Conservation (phyloP, 2,888 invertebrate genomes). For the Apotomis betuletana region DNA sequence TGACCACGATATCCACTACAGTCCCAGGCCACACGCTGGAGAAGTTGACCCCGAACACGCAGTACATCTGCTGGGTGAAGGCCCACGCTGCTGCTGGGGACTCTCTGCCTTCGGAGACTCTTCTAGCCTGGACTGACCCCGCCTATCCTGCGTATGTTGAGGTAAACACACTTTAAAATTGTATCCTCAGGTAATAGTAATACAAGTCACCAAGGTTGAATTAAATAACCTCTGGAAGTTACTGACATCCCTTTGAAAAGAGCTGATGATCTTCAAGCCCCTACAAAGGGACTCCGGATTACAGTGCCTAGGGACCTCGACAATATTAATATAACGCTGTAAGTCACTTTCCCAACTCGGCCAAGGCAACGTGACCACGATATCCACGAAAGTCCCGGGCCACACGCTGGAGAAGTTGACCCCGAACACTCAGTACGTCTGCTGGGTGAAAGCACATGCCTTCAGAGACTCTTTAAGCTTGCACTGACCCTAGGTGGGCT, state of each 20-base stretch:
- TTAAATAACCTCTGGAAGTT: too few species aligned
- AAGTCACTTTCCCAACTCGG: slow-evolving; percentile 83
- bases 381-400: slow-evolving; percentile 87
- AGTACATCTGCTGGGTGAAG: slow-evolving; percentile 90
- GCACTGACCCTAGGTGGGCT: slow-evolving; percentile 87
- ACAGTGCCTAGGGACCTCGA: too few species aligned
- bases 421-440: slow-evolving; percentile 92
- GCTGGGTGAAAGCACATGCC: slow-evolving; percentile 91
- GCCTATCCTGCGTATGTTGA: slow-evolving; percentile 94
- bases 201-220: too few species aligned
- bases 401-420: slow-evolving; percentile 87
- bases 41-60: slow-evolving; percentile 90
- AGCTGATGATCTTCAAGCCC: too few species aligned
- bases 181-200: too few species aligned
- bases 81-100: slow-evolving; percentile 87
- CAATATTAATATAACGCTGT: slow-evolving; percentile 59
- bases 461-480: slow-evolving; percentile 92
- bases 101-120: slow-evolving; percentile 91
- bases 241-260: too few species aligned
- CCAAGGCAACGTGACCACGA: slow-evolving; percentile 84
- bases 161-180: slow-evolving; percentile 71
- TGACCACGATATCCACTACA: slow-evolving; percentile 85
- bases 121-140: slow-evolving; percentile 94
- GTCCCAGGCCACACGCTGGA: slow-evolving; percentile 89
- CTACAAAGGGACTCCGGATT: too few species aligned